Percentiles rank a stretch among this genome's conserved stretches.
Evolutionary conservation across 2,888 invertebrate species (phyloP).

Genomic region (Kryphioiulus occultus): DNA sequence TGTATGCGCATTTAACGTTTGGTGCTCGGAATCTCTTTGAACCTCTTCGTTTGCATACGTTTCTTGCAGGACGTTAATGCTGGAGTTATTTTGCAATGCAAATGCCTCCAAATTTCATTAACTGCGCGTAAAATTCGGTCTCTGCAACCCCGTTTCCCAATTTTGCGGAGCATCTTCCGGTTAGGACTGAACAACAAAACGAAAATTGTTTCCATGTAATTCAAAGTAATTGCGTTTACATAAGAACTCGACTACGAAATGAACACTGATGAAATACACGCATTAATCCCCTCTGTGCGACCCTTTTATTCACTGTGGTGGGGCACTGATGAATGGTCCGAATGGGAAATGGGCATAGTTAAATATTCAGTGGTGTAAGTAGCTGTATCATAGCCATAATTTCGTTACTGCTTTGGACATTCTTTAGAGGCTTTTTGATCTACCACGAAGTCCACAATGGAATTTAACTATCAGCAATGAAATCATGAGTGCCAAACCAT

Average conservation of each 20-base stretch:
- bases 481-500: too few species aligned
- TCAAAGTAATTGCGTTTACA: constrained; percentile 25
- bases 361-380: neutral
- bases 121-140: neutral
- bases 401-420: neutral
- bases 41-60: constrained; percentile 13
- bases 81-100: neutral
- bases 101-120: constrained; percentile 33
- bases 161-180: constrained; percentile 4
- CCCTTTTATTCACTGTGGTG: neutral
- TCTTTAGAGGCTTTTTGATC: neutral
- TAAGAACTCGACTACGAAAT: constrained; percentile 30
- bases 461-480: too few species aligned
- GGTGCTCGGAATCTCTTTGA: constrained; percentile 27
- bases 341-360: neutral
- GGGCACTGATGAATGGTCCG: neutral
- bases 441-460: too few species aligned
- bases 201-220: constrained; percentile 23
- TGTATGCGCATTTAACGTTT: neutral
- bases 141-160: neutral
- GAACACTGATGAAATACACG: neutral
- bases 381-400: neutral
- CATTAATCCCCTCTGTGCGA: neutral
- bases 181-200: neutral
- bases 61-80: constrained; percentile 17